phyloP scores from a whole-genome alignment of 2,888 invertebrate genomes.

The Strigamia crassipes region DNA sequence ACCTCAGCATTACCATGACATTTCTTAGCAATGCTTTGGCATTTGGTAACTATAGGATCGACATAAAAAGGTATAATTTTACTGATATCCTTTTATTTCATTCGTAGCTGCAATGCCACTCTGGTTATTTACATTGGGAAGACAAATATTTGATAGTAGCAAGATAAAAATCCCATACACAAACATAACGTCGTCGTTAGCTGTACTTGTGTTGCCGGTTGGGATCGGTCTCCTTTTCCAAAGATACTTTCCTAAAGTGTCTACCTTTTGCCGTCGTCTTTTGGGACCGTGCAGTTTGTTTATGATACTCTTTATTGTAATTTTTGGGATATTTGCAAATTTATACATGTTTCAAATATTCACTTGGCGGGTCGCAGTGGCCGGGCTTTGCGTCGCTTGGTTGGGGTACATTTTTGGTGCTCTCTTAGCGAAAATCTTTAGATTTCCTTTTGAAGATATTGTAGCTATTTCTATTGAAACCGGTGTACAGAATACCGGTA shows the following conservation, averaged over 20 bases:
- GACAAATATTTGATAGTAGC: constrained; percentile 71
- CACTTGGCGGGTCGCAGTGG: constrained; percentile 79
- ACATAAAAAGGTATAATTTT: not conserved
- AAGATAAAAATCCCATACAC: constrained; percentile 76
- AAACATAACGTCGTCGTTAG: constrained; percentile 74
- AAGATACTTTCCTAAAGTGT: constrained; percentile 67
- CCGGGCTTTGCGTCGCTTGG: constrained; percentile 81
- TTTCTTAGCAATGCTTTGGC: constrained; percentile 84
- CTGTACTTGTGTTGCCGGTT: constrained; percentile 77
- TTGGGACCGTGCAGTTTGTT: constrained; percentile 82
- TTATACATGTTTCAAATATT: constrained; percentile 85
- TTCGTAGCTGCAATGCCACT: constrained; percentile 79
- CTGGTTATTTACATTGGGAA: constrained; percentile 88
- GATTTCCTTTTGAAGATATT: constrained; percentile 70
- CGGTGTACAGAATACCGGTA: constrained; percentile 91
- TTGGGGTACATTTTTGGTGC: constrained; percentile 77
- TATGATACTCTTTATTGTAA: constrained; percentile 79
- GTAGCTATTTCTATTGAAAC: constrained; percentile 92
- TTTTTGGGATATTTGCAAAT: constrained; percentile 88
- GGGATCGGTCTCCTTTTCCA: constrained; percentile 57
- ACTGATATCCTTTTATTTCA: constrained; percentile 45
- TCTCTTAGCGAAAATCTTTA: constrained; percentile 65
- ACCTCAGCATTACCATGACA: constrained; percentile 94
- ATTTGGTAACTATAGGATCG: constrained; percentile 66
- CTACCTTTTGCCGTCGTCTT: constrained; percentile 74